Evolutionary conservation across 2,113 vertebrate species (phyloP), one percentile per base, ranked within the genome.

Genomic region (Hypomesus transpacificus): DNA sequence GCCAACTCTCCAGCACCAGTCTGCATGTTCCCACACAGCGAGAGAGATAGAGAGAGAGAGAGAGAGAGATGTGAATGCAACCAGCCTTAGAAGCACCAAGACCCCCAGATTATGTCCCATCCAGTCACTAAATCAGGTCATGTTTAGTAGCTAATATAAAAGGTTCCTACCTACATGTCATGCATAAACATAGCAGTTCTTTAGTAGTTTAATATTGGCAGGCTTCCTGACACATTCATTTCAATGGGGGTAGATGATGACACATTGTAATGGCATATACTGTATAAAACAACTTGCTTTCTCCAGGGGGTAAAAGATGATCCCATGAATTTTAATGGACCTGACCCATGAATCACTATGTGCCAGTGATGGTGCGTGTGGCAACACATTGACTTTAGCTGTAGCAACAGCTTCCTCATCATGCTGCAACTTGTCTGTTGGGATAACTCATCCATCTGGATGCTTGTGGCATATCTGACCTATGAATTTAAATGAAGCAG

Each of bases 401-500:
- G 1, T 16, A 1, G 21, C 8, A 21, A 24, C 21, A 24, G 11
- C 9, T 34, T 7, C 53, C n/a, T 31, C 6, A 31, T 28, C 54
- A 31, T 26, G 16, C 28, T 14, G 52, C 4, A 17, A 16, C 60
- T 16, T 28, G 69, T 71, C 56, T 22, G 58, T 11, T 16, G 18
- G 13, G 60, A 28, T 62, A 16, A 71, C 68, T 62, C 53, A 60
- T 54, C 51, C 73, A 26, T 66, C 46, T 20, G 17, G 9, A 39
- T 59, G 61, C 63, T 54, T 17, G 70, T 68, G 31, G 46, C 60
- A 64, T 72, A n/a, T 61, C 11, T 1, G 31, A 2, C 67, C 73
- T 31, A 31, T 81, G 66, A 74, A 83, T 82, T 70, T 82, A 67
- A 82, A 80, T 69, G 63, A 14, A 1, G 31, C 62, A 24, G 26